Base-by-base conservation (phyloP, 1,140 invertebrate species). In the Listronotus bonariensis region DNA sequence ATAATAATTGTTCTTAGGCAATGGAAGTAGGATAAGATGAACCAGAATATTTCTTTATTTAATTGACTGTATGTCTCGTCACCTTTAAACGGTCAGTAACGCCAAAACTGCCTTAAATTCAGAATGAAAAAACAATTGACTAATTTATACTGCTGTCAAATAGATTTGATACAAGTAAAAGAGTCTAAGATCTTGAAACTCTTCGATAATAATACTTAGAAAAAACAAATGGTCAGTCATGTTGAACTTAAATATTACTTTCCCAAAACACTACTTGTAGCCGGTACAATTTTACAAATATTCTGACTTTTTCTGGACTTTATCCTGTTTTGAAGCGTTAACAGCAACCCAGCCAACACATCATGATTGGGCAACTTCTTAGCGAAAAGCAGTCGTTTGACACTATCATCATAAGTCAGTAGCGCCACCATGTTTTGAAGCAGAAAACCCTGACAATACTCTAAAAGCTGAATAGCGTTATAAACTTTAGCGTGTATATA, bases 401-500 rank as follows among this genome's bases (percentile, higher is more conserved):
- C 92, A 0, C 92, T 93, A 74, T 95, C 92, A 70, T 96, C 92
- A 67, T 94, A 94, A 0, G 92, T 95, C 26, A 95, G 81, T 1
- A 95, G 81, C n/a, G 92, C 90, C 1, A 95, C 92, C 92, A 96
- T 93, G 76, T 95, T 95, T 80, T 96, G 93, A 42, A 96, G 82
- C 12, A 96, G 80, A 78, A 95, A 78, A 36, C 92, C 91, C 82
- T 95, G 92, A 74, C 93, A 95, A 79, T 92, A 95, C 78, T 95
- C 91, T 67, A 95, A 79, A 20, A 96, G 80, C 74, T 93, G 89
- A 11, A 86, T 84, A 14, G 93, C 93, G 73, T 92, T 93, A 73
- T 95, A 96, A 7, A 94, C 91, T 87, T 95, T 95, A 36, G 93
- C 93, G 76, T 95, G 93, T 74, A 95, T 94, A 73, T 95, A 95